Percentiles rank a stretch among this genome's conserved stretches.
phyloP scores from a whole-genome alignment of 2,888 invertebrate species.

The Vesta saturnalis region DNA sequence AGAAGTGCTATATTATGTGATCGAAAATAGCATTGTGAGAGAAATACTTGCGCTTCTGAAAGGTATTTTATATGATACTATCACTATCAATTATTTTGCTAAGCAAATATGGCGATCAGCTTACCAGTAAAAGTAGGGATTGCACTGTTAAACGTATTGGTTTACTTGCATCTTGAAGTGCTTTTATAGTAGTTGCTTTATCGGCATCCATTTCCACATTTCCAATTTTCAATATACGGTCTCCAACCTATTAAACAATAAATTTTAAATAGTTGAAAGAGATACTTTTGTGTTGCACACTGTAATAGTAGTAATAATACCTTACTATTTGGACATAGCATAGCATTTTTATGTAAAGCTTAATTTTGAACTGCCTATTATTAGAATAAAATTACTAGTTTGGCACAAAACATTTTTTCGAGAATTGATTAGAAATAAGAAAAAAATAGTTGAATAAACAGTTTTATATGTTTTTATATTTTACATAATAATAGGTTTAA shows the following conservation, averaged over 20 bases:
- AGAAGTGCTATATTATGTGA: too few relatives aligned
- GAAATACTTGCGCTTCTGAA: too few relatives aligned
- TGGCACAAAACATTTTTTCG: background rate
- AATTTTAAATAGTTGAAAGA: background rate
- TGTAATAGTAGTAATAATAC: background rate
- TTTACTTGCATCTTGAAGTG: background rate
- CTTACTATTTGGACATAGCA: background rate
- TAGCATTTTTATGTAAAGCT: background rate
- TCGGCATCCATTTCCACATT: background rate
- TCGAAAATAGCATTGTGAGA: too few relatives aligned
- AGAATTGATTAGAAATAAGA: background rate
- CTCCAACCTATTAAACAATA: slow-evolving; percentile 3
- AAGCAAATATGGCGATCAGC: background rate
- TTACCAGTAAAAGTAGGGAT: slow-evolving; percentile 9
- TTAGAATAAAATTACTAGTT: background rate
- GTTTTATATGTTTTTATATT: too few relatives aligned
- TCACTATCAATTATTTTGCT: too few relatives aligned
- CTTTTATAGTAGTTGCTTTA: background rate
- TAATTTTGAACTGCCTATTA: background rate
- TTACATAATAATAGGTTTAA: too few relatives aligned
- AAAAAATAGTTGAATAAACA: background rate
- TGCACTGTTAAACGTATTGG: background rate
- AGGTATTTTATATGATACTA: too few relatives aligned
- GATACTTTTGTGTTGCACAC: too few relatives aligned
- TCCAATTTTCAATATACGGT: slow-evolving; percentile 7